Percentiles rank a stretch among this genome's conserved stretches.
phyloP scores from a whole-genome alignment of 2,888 invertebrate genomes.

The Amiota communis region DNA sequence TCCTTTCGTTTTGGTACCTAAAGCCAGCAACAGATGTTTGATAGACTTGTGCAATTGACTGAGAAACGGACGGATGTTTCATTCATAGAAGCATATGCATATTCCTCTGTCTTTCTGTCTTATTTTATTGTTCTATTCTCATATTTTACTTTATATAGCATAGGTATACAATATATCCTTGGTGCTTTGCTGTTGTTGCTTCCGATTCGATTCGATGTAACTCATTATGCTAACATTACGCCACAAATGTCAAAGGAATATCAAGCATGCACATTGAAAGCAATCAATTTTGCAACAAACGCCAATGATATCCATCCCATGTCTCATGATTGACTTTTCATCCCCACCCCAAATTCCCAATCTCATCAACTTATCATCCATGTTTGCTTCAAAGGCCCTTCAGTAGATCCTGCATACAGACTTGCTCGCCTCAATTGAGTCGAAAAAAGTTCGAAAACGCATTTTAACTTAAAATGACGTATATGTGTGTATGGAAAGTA shows the following conservation, averaged over 20 bases:
- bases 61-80: not conserved
- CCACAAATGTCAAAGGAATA: constrained; percentile 30
- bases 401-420: not conserved
- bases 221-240: constrained; percentile 23
- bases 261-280: constrained; percentile 25
- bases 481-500: not conserved
- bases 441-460: not conserved
- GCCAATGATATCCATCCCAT: not conserved
- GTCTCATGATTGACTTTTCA: constrained; percentile 1
- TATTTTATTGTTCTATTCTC: too few species aligned
- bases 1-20: too few species aligned
- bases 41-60: constrained; percentile 2
- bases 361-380: too few species aligned
- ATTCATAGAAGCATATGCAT: not conserved
- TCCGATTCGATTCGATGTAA: constrained; percentile 10
- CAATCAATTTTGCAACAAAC: constrained; percentile 26
- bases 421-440: not conserved
- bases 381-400: not conserved
- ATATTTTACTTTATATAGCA: not conserved
- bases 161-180: not conserved
- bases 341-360: not conserved
- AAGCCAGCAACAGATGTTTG: constrained; percentile 24
- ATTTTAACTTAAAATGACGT: not conserved
- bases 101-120: not conserved
- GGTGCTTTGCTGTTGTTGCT: not conserved